phyloP scores from a whole-genome alignment of 2,113 vertebrate species.

The Hymenochirus boettgeri region DNA sequence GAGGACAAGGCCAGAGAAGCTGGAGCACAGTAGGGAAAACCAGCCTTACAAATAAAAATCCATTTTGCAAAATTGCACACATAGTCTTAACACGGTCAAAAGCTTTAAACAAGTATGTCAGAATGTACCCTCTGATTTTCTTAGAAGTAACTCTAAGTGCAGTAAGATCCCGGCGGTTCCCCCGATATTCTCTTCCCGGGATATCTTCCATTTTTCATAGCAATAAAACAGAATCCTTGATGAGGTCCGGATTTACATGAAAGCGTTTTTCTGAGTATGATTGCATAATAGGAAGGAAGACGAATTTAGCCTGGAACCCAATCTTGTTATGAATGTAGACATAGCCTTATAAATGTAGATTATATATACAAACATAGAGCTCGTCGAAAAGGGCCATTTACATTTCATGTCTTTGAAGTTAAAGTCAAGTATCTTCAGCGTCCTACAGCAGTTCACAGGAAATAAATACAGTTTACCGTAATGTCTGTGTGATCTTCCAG shows the following conservation, averaged over 20 bases:
- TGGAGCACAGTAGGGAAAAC: no score
- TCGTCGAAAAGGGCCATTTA: slow-evolving; percentile 13
- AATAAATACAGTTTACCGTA: no score
- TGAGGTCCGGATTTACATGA: slow-evolving; percentile 33
- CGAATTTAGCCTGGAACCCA: slow-evolving; percentile 33
- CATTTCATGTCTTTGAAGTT: slow-evolving; percentile 15
- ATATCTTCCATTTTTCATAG: slow-evolving; percentile 33
- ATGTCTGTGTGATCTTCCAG: no score
- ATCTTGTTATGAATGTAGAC: slow-evolving; percentile 23
- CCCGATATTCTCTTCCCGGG: background rate
- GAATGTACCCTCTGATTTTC: no score
- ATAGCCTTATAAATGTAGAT: slow-evolving; percentile 8
- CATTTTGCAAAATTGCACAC: no score
- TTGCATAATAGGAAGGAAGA: slow-evolving; percentile 31
- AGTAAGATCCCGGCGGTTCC: background rate
- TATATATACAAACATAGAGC: slow-evolving; percentile 11
- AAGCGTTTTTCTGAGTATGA: slow-evolving; percentile 15
- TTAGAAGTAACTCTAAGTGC: no score
- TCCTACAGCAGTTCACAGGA: no score
- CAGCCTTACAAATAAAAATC: no score
- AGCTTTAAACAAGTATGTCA: no score
- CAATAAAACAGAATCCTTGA: slow-evolving; percentile 39
- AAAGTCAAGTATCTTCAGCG: slow-evolving; percentile 1
- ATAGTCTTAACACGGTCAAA: no score
- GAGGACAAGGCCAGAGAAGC: no score